These are phyloP conservation scores for Saccostrea glomerata DNA, from an alignment of 1,140 invertebrate species.

Conservation along the genomic window DNA sequence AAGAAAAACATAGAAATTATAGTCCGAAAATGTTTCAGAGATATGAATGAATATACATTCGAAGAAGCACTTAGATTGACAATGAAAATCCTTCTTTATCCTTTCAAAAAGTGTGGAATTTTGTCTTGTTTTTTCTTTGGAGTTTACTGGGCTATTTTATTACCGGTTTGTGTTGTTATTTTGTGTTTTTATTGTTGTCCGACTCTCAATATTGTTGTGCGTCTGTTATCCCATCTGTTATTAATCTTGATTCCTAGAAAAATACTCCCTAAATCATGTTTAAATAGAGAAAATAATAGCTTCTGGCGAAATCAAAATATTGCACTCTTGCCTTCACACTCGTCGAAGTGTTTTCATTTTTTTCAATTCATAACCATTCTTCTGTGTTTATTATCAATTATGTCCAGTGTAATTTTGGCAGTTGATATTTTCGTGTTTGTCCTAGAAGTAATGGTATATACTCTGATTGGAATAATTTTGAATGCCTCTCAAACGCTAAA, in stretches of 20 bases:
- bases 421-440: constrained; percentile 66
- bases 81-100: constrained; percentile 9
- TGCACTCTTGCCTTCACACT: neutral
- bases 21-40: constrained; percentile 59
- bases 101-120: constrained; percentile 57
- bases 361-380: constrained; percentile 55
- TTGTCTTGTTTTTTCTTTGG: constrained; percentile 57
- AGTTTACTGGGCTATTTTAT: constrained; percentile 56
- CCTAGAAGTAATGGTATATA: constrained; percentile 69
- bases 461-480: constrained; percentile 73
- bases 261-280: neutral
- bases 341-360: constrained; percentile 29
- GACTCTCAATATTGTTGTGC: constrained; percentile 38
- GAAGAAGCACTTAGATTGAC: neutral
- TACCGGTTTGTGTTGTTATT: constrained; percentile 30
- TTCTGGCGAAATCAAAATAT: neutral
- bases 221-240: constrained; percentile 46
- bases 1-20: constrained; percentile 50
- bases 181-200: constrained; percentile 36
- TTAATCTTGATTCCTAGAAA: neutral
- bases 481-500: constrained; percentile 66
- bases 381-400: constrained; percentile 65
- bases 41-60: constrained; percentile 59
- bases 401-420: constrained; percentile 63
- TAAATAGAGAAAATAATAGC: neutral